Conservation (phyloP, 2,797 vertebrate species). For the Nannoperca australis region DNA sequence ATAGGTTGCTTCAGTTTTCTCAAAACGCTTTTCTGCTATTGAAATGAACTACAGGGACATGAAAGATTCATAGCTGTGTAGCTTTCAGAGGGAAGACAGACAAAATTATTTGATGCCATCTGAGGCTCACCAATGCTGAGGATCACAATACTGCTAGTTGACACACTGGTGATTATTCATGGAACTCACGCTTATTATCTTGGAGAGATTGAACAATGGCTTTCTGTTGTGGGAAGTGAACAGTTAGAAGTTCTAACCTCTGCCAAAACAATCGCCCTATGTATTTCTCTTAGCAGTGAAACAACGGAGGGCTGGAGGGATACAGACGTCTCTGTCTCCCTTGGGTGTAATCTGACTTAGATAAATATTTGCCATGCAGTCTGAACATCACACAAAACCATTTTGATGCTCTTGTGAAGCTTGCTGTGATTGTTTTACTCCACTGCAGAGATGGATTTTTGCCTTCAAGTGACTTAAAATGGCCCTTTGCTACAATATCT, state of each 20-base stretch:
- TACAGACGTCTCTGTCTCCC: conserved; percentile 71
- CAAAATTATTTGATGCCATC: conserved; percentile 76
- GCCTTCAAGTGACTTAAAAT: conserved; percentile 57
- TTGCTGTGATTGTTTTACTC: conserved; percentile 63
- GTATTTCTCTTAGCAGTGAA: conserved; percentile 64
- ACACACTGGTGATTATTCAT: conserved; percentile 80
- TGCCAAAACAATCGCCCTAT: conserved; percentile 63
- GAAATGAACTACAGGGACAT: conserved; percentile 75
- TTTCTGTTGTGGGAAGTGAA: conserved; percentile 75
- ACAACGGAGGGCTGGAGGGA: conserved; percentile 62
- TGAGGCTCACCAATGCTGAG: conserved; percentile 68
- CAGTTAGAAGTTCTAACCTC: conserved; percentile 73
- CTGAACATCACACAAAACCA: conserved; percentile 76
- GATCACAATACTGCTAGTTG: conserved; percentile 72
- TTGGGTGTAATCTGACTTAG: conserved; percentile 75
- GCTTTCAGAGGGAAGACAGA: conserved; percentile 70
- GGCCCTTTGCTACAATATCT: conserved; percentile 37
- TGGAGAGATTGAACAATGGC: conserved; percentile 69
- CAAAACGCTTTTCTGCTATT: conserved; percentile 74
- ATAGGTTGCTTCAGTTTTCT: conserved; percentile 78
- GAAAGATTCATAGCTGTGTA: conserved; percentile 69
- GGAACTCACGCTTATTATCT: conserved; percentile 73
- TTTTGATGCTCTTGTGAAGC: conserved; percentile 64
- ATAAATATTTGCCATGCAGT: conserved; percentile 81
- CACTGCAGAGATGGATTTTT: conserved; percentile 59